Evolutionary conservation across 2,888 invertebrate genomes (phyloP).

Genomic region (Lochmaea crataegi): DNA sequence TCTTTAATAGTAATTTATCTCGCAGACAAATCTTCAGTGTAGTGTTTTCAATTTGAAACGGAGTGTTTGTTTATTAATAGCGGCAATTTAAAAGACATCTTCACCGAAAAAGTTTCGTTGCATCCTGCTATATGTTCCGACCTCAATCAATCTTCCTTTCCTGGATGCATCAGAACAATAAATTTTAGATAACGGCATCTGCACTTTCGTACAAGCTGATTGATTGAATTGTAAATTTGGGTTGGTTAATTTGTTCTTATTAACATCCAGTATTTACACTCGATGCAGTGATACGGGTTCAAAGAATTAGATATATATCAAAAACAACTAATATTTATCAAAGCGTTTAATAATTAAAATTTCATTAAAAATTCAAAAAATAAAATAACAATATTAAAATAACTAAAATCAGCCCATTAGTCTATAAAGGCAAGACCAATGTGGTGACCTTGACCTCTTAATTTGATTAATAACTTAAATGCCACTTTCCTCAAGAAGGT

Average conservation of each 20-base stretch:
- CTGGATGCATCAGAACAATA: slow-evolving; percentile 6
- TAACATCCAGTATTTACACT: too few relatives aligned
- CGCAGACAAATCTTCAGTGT: background rate
- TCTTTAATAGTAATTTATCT: background rate
- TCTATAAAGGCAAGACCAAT: too few relatives aligned
- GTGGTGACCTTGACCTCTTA: too few relatives aligned
- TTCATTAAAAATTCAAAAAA: too few relatives aligned
- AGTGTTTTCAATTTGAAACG: slow-evolving; percentile 8
- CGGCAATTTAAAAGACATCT: slow-evolving; percentile 13
- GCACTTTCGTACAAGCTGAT: background rate
- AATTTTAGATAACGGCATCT: slow-evolving; percentile 6
- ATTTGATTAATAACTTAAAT: too few relatives aligned
- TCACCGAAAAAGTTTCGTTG: slow-evolving; percentile 2
- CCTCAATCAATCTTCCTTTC: slow-evolving; percentile 12
- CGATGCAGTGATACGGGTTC: too few relatives aligned
- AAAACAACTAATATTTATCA: too few relatives aligned
- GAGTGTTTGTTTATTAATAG: slow-evolving; percentile 17
- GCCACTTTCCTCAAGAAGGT: too few relatives aligned
- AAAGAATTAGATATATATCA: too few relatives aligned
- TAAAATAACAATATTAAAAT: too few relatives aligned
- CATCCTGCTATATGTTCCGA: background rate
- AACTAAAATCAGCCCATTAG: too few relatives aligned
- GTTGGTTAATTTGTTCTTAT: background rate
- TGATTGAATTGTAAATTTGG: background rate
- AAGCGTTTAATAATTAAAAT: too few relatives aligned